Base-by-base conservation (phyloP, 2,888 invertebrate species). In the Heterodera filipjevi region DNA sequence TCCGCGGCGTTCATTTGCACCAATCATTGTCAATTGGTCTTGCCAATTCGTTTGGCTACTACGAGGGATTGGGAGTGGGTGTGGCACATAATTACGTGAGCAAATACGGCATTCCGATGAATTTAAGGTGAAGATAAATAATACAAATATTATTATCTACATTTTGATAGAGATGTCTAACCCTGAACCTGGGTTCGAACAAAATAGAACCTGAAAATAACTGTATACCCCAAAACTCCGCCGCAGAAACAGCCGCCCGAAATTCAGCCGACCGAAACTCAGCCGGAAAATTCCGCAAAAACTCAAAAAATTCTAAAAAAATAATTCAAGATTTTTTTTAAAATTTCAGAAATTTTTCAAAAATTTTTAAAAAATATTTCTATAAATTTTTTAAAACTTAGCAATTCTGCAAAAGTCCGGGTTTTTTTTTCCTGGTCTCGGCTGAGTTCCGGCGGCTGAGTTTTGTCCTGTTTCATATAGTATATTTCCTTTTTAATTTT, bases 41-140 rank as follows among this genome's bases (percentile, higher is more conserved):
- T 44, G 66, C 66, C 22, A 27, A 64, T 30, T 73, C 46, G 1
- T 35, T 73, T 44, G 27, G 73, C 64, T 46, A 33, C 66, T 46
- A 33, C 27, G 33, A 44, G 19, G 75, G 66, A 1, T 14, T 59
- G 32, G 75, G 68, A 2, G 3, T 19, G 6, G 75, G 64, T 3
- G 75, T 46, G 46, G 78, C 59, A 10, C 71, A 72, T 30, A 79
- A 71, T 49, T 79, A 76, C 71, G 35, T 76, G 22, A 79, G 72
- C 71, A 79, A 79, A 46, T 79, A 79, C 64, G 79, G 79, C 19
- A 68, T 79, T 33, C 70, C 70, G 27, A 78, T 79, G 79, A 79
- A 78, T 68, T 59, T 79, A 12, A 79, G 79, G 79, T 79, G 53
- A 14, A 19, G 12, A 1, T 33, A 27, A 66, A 66, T 32, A n/a